Evolutionary conservation across 1,140 invertebrate species (phyloP), one percentile per base, ranked within the genome.

Genomic region (Marisa cornuarietis): DNA sequence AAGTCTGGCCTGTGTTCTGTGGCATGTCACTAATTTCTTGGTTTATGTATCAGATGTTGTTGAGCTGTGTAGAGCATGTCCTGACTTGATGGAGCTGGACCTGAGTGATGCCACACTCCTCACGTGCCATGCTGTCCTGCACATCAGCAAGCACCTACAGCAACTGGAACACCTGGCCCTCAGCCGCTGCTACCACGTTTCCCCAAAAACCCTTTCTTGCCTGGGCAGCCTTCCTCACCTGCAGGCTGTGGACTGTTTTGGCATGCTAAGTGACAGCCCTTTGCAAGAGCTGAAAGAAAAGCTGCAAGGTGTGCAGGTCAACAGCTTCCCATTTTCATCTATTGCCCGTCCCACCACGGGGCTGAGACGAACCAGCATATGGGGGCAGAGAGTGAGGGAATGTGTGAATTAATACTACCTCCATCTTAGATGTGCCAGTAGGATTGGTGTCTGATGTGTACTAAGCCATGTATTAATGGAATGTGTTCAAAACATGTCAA

Each of bases 311-410:
- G 92, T 94, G n/a, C 91, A 93, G 86, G 92, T 95, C 54, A 95
- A 95, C 87, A 93, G 94, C 85, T 94, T 93, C 84, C 92, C 93
- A 78, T 95, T 95, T 90, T 96, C 96, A 83, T 95, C 94, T 3
- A 94, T 98, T 42, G 96, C 96, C 1, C 91, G 96, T 58, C 96
- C 96, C 0, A 97, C 96, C 1, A 95, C 97, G 22, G 96, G 96
- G 3, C 93, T 94, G 20, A 91, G 94, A 83, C 92, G 96, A 85
- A 96, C 96, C 0, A 96, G 95, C 51, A 95, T 98, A 86, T 98
- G 96, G 96, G 95, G 95, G 5, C 90, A 96, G 11, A 91, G 95
- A 82, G 96, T 96, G 62, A 92, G 96, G 88, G 96, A 97, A 91
- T 86, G 80, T 78, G 81, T 81, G 52, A 69, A 85, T 52, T 87